These are phyloP conservation scores for Drosophila funebris DNA, from an alignment of 1,140 invertebrate genomes.

Conservation along the genomic window DNA sequence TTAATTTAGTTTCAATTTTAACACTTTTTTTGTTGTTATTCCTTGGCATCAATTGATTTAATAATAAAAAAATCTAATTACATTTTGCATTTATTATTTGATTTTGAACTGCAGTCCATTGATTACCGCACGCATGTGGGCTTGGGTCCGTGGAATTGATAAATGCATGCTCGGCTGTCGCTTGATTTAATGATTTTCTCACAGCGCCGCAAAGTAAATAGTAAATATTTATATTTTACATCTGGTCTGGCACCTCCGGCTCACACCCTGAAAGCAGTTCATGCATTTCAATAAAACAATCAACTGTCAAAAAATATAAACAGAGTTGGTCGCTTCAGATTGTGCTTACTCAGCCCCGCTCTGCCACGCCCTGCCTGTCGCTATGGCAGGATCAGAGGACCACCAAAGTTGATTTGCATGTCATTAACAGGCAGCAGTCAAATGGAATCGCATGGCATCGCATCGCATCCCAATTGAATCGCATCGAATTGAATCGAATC, in stretches of 20 bases:
- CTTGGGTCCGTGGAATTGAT: too few relatives aligned
- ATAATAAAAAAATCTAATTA: slow-evolving; percentile 76
- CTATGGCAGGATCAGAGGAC: slow-evolving; percentile 40
- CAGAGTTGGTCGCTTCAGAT: slow-evolving; percentile 6
- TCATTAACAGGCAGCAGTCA: slow-evolving; percentile 60
- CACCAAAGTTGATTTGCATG: slow-evolving; percentile 77
- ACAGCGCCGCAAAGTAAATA: slow-evolving; percentile 53
- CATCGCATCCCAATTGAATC: slow-evolving; percentile 13
- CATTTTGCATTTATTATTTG: slow-evolving; percentile 55
- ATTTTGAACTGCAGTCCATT: slow-evolving; percentile 39
- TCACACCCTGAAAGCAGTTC: neutral
- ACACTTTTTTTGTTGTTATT: neutral
- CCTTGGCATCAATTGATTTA: slow-evolving; percentile 59
- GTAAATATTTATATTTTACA: slow-evolving; percentile 63
- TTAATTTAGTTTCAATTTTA: slow-evolving; percentile 59
- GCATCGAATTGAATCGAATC: slow-evolving; percentile 14
- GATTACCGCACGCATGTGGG: too few relatives aligned
- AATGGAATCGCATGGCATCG: slow-evolving; percentile 39
- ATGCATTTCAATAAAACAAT: slow-evolving; percentile 75
- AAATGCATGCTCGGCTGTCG: slow-evolving; percentile 1
- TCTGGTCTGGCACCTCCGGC: slow-evolving; percentile 26
- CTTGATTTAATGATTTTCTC: slow-evolving; percentile 70
- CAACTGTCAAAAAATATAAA: slow-evolving; percentile 60
- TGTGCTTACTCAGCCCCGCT: neutral
- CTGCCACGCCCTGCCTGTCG: neutral